A percentile compares a stretch with the other conserved stretches of the same genome.
Evolutionary conservation across 2,113 vertebrate genomes (phyloP).

Genomic region (Pogonocichla stellata): DNA sequence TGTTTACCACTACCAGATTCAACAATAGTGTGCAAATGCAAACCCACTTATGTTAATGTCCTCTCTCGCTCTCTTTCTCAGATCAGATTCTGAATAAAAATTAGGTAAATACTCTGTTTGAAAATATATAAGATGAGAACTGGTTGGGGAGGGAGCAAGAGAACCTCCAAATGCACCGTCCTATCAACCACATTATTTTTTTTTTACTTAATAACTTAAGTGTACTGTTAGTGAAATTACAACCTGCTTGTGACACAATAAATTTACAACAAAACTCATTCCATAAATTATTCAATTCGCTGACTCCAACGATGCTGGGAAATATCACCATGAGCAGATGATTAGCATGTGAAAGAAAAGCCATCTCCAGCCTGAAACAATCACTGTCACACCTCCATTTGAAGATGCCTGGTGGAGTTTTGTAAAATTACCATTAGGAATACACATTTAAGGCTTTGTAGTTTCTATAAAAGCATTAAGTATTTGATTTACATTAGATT

Average conservation of each 20-base stretch:
- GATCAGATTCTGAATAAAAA: constrained; percentile 82
- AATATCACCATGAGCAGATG: constrained; percentile 78
- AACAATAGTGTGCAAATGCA: constrained; percentile 78
- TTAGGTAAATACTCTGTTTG: constrained; percentile 80
- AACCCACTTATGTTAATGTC: constrained; percentile 79
- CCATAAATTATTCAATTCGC: constrained; percentile 87
- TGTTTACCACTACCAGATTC: constrained; percentile 77
- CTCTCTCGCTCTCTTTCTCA: constrained; percentile 53
- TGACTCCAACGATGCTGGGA: constrained; percentile 77
- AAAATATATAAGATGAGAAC: constrained; percentile 81
- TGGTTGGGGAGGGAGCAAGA: constrained; percentile 51
- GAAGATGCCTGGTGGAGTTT: constrained; percentile 76
- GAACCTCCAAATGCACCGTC: constrained; percentile 70
- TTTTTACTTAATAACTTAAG: constrained; percentile 86
- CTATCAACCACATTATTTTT: constrained; percentile 74
- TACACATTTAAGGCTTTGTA: constrained; percentile 78
- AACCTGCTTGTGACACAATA: constrained; percentile 87
- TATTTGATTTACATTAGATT: constrained; percentile 82
- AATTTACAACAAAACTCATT: constrained; percentile 85
- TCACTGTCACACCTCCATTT: constrained; percentile 82
- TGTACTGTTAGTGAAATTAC: constrained; percentile 88
- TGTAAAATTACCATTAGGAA: constrained; percentile 82
- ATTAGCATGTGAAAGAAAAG: constrained; percentile 86
- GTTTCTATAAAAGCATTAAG: constrained; percentile 79
- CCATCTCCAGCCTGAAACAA: constrained; percentile 77